phyloP scores from a whole-genome alignment of 1,140 invertebrate genomes.

The Nylanderia fulva region DNA sequence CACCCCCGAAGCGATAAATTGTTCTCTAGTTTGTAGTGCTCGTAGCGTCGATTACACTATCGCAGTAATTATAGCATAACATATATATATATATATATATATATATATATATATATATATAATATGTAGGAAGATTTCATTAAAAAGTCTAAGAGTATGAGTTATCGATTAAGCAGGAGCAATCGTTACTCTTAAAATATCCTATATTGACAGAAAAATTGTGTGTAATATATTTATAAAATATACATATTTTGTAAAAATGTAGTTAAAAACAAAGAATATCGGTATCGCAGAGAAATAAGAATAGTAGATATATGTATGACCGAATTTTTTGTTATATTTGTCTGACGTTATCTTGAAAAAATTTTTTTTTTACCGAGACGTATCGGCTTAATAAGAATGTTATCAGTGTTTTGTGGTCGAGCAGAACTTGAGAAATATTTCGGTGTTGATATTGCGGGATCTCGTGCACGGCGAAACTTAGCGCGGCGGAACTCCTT shows the following conservation, averaged over 20 bases:
- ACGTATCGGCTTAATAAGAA: background rate
- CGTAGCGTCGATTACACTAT: constrained; percentile 57
- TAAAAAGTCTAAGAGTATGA: constrained; percentile 29
- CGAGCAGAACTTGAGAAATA: constrained; percentile 54
- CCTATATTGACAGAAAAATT: too few species aligned
- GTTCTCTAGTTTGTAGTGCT: constrained; percentile 60
- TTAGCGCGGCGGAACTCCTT: constrained; percentile 45
- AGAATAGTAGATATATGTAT: background rate
- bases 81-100: background rate
- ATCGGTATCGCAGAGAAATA: background rate
- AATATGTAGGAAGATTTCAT: constrained; percentile 8
- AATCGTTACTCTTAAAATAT: background rate
- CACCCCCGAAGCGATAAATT: constrained; percentile 59
- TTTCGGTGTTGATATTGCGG: constrained; percentile 61
- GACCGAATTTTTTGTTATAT: background rate
- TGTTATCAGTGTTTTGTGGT: constrained; percentile 12
- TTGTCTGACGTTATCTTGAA: background rate
- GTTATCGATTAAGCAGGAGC: background rate
- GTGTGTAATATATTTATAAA: background rate
- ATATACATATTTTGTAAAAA: background rate
- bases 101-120: too few species aligned
- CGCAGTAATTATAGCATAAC: constrained; percentile 45
- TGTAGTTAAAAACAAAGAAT: background rate
- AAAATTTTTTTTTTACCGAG: background rate
- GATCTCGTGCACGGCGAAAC: constrained; percentile 69